phyloP scores from a whole-genome alignment of 2,888 invertebrate species.

The Ochropleura leucogaster region DNA sequence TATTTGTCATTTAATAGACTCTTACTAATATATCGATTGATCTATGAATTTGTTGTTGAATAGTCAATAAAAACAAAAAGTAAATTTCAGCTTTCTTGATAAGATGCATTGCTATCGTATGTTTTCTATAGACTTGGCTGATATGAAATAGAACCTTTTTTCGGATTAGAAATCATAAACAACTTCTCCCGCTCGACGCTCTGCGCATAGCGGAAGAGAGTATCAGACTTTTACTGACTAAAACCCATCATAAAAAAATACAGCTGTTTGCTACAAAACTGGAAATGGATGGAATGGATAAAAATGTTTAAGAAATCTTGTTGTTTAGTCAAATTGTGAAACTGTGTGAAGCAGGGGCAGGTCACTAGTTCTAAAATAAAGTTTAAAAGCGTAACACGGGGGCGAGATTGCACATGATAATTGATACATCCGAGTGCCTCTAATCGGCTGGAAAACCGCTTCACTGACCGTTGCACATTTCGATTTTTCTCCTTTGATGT shows the following conservation, averaged over 20 bases:
- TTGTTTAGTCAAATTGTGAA: not conserved
- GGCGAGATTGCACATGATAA: conserved; percentile 79
- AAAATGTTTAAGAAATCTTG: not conserved
- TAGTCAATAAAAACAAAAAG: not conserved
- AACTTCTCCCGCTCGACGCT: too few species aligned
- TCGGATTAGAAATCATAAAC: too few species aligned
- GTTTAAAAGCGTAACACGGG: conserved; percentile 33
- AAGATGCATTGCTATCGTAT: not conserved
- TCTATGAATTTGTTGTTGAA: conserved; percentile 40
- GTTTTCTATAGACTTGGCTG: not conserved
- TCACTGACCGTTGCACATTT: conserved; percentile 88
- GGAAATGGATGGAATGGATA: too few species aligned
- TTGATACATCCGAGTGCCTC: conserved; percentile 84
- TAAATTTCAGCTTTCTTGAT: not conserved
- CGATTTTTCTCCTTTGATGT: conserved; percentile 91
- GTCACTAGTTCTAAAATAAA: conserved; percentile 12
- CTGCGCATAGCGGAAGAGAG: too few species aligned
- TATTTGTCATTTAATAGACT: conserved; percentile 39
- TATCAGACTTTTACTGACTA: too few species aligned
- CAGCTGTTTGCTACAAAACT: too few species aligned
- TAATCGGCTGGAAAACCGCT: conserved; percentile 89
- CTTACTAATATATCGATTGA: conserved; percentile 13
- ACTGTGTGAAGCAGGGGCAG: not conserved
- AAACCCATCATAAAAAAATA: too few species aligned
- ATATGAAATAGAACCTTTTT: not conserved